These are phyloP conservation scores for Leucozona laternaria DNA, from an alignment of 2,888 invertebrate genomes.

Conservation along the genomic window DNA sequence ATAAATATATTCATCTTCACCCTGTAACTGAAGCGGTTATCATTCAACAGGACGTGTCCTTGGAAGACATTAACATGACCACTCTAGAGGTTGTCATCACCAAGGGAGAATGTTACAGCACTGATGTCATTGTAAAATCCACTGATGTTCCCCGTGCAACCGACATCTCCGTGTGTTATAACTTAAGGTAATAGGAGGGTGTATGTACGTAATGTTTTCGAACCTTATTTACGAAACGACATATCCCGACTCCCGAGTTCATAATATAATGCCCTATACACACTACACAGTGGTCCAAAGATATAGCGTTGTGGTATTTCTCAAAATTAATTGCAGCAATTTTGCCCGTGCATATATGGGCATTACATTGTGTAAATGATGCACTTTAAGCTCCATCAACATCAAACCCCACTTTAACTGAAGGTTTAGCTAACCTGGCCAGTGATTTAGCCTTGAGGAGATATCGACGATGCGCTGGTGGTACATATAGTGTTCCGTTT, in stretches of 20 bases:
- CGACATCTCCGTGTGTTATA: conserved; percentile 17
- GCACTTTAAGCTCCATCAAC: conserved; percentile 46
- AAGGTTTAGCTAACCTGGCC: neutral
- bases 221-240: conserved; percentile 24
- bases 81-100: conserved; percentile 44
- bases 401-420: conserved; percentile 7
- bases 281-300: neutral
- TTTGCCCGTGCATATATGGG: neutral
- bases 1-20: neutral
- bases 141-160: conserved; percentile 16
- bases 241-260: neutral
- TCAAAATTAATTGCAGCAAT: conserved; percentile 61
- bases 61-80: conserved; percentile 61
- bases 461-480: neutral
- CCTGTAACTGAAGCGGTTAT: conserved; percentile 23
- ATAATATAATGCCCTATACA: neutral
- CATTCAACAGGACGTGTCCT: conserved; percentile 65
- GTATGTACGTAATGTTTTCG: conserved; percentile 25
- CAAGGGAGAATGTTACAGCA: conserved; percentile 27
- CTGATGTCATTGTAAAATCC: conserved; percentile 1
- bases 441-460: conserved; percentile 51
- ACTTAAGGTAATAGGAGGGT: conserved; percentile 33
- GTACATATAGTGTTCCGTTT: conserved; percentile 25
- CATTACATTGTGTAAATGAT: conserved; percentile 29
- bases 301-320: conserved; percentile 35